Percentiles rank a stretch among this genome's conserved stretches.
Evolutionary conservation across 2,113 vertebrate genomes (phyloP).

Genomic region (Pachycephala philippinensis): DNA sequence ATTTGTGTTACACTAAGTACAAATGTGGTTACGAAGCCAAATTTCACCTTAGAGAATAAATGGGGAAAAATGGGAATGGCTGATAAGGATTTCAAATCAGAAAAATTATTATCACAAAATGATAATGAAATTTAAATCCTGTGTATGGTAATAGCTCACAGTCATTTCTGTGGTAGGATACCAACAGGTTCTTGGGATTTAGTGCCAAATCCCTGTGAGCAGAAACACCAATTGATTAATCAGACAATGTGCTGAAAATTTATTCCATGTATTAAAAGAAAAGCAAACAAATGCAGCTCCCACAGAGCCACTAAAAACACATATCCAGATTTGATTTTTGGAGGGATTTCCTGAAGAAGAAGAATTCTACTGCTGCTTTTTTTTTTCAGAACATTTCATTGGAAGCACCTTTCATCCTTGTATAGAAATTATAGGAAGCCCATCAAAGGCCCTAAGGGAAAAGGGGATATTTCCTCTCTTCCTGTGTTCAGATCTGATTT

Average conservation of each 20-base stretch:
- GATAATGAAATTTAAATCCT: not conserved
- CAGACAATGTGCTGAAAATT: not conserved
- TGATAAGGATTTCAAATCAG: not conserved
- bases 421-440: constrained; percentile 47
- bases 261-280: not conserved
- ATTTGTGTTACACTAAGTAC: not conserved
- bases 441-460: constrained; percentile 1
- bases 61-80: not conserved
- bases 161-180: not conserved
- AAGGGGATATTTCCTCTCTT: constrained; percentile 28
- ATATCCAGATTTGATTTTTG: not conserved
- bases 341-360: not conserved
- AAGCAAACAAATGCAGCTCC: not conserved
- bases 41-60: not conserved
- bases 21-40: not conserved
- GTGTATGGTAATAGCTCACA: not conserved
- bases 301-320: not conserved
- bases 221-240: not conserved
- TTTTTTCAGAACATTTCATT: not conserved
- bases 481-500: constrained; percentile 30
- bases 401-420: constrained; percentile 33
- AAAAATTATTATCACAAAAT: not conserved
- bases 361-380: not conserved
- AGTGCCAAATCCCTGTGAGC: not conserved
- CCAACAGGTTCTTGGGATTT: not conserved